phyloP scores from a whole-genome alignment of 2,797 vertebrate species.

The Danionella dracula region DNA sequence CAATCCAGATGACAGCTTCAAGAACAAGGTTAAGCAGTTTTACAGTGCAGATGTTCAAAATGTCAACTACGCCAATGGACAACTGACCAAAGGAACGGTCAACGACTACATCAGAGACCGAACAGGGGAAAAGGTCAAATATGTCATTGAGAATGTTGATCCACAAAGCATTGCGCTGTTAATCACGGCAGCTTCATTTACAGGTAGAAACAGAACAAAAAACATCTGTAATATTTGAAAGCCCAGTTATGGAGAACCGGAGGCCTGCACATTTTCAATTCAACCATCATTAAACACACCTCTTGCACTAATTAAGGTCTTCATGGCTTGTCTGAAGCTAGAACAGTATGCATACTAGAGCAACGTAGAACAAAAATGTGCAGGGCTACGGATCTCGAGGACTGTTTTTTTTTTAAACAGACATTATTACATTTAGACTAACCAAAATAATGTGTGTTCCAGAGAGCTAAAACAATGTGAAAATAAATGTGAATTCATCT shows the following conservation, averaged over 20 bases:
- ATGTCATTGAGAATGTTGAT: constrained; percentile 65
- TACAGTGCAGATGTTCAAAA: constrained; percentile 63
- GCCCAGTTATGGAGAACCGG: no score
- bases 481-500: no score
- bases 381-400: no score
- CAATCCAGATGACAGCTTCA: constrained; percentile 58
- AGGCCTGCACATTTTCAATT: no score
- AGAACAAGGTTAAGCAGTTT: constrained; percentile 66
- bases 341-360: no score
- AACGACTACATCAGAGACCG: constrained; percentile 65
- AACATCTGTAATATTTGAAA: no score
- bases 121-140: constrained; percentile 61
- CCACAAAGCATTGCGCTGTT: constrained; percentile 71
- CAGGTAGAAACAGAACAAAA: constrained; percentile 75
- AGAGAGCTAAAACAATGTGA: no score
- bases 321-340: no score
- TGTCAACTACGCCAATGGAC: constrained; percentile 56
- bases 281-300: no score
- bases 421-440: not conserved
- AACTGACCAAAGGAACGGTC: constrained; percentile 57
- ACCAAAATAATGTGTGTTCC: not conserved
- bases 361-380: no score
- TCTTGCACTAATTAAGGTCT: no score
- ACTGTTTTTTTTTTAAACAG: no score
- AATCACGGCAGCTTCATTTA: constrained; percentile 67